Conservation (phyloP, 2,888 invertebrate genomes). For the Cataglyphis albicans region DNA sequence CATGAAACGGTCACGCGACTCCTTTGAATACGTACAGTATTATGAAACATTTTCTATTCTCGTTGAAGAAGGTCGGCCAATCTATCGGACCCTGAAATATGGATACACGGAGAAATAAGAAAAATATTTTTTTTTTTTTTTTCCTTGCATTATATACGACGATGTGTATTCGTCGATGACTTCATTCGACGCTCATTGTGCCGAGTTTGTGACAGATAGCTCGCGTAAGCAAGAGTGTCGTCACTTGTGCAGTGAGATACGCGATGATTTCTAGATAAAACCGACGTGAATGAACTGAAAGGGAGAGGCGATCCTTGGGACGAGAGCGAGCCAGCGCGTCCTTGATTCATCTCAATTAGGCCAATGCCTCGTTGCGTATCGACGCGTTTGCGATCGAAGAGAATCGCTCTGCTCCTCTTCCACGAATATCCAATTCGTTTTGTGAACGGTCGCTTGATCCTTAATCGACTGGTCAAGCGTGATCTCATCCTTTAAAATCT, state of each 20-base stretch:
- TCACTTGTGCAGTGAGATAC: neutral
- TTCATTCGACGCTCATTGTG: neutral
- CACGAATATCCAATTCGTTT: constrained; percentile 49
- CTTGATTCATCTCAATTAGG: constrained; percentile 75
- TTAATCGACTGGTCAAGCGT: neutral
- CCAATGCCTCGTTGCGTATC: constrained; percentile 71
- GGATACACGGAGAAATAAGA: neutral
- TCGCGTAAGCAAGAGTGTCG: neutral
- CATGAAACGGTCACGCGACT: neutral
- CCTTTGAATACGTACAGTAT: constrained; percentile 4
- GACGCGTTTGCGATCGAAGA: constrained; percentile 57
- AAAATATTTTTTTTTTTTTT: neutral
- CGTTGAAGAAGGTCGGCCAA: neutral
- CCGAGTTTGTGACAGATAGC: neutral
- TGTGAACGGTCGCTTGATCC: constrained; percentile 23
- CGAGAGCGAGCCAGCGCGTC: constrained; percentile 55
- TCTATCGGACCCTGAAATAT: neutral
- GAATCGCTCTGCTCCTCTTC: constrained; percentile 23
- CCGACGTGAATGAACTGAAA: constrained; percentile 68
- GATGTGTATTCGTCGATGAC: neutral
- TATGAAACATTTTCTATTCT: neutral
- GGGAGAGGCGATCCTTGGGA: constrained; percentile 63
- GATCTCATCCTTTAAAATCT: constrained; percentile 33
- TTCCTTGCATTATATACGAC: too few species aligned
- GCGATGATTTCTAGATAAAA: constrained; percentile 32